Percentiles rank a stretch among this genome's conserved stretches.
phyloP scores from a whole-genome alignment of 2,888 invertebrate species.

The Spodoptera exigua region DNA sequence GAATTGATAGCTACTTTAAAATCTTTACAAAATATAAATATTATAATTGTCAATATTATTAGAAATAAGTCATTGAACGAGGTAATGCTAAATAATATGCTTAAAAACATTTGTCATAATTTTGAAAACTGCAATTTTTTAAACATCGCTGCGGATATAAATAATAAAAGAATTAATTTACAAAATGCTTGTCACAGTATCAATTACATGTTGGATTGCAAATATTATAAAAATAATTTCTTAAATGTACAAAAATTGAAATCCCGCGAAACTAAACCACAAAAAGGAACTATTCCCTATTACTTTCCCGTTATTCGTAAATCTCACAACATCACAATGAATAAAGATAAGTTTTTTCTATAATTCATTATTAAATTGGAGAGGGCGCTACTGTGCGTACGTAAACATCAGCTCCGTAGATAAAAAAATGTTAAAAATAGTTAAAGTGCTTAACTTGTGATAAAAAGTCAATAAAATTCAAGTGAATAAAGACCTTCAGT shows the following conservation, averaged over 20 bases:
- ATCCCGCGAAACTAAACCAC: constrained; percentile 2
- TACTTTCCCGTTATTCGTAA: constrained; percentile 1
- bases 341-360: constrained; percentile 2
- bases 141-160: constrained; percentile 1
- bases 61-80: constrained; percentile 5
- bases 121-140: constrained; percentile 6
- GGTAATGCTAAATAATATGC: not conserved
- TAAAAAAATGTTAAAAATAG: no score
- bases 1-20: constrained; percentile 4
- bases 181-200: constrained; percentile 2
- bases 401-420: no score
- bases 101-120: constrained; percentile 10
- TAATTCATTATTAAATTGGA: no score
- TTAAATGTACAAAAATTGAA: constrained; percentile 1
- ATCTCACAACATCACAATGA: not conserved
- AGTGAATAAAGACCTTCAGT: no score
- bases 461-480: no score
- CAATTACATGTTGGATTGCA: constrained; percentile 2
- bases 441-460: no score
- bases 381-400: no score
- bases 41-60: constrained; percentile 4
- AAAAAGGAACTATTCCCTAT: constrained; percentile 3
- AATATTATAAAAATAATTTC: constrained; percentile 4
- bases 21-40: constrained; percentile 1
- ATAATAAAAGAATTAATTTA: not conserved